These are phyloP conservation scores for Apeira syringaria DNA, from an alignment of 2,888 invertebrate genomes.

Conservation along the genomic window DNA sequence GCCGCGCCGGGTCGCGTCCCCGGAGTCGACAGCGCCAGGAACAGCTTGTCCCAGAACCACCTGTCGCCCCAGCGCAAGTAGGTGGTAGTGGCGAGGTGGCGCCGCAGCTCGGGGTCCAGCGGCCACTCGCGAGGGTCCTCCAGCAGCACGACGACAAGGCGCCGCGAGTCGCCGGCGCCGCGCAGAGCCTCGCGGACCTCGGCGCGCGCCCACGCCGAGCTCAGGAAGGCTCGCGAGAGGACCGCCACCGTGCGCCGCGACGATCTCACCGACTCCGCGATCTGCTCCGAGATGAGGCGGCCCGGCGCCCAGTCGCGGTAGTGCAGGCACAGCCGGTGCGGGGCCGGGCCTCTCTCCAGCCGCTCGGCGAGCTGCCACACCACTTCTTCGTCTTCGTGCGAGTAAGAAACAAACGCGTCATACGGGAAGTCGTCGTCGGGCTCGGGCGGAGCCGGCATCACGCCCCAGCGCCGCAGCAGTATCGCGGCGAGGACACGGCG, in stretches of 20 bases:
- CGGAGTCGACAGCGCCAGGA: slow-evolving; percentile 85
- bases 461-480: not conserved
- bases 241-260: slow-evolving; percentile 75
- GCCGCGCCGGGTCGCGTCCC: slow-evolving; percentile 43
- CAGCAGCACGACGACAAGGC: not conserved
- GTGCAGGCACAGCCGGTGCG: slow-evolving; percentile 86
- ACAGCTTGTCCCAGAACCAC: slow-evolving; percentile 92
- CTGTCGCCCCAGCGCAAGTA: slow-evolving; percentile 93
- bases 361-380: slow-evolving; percentile 86
- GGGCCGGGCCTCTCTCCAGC: slow-evolving; percentile 81
- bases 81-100: slow-evolving; percentile 89
- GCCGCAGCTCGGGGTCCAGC: slow-evolving; percentile 85
- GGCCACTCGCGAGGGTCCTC: slow-evolving; percentile 46
- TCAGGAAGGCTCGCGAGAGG: slow-evolving; percentile 43
- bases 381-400: slow-evolving; percentile 87
- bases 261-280: slow-evolving; percentile 88
- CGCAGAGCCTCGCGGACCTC: slow-evolving; percentile 86
- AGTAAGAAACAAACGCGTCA: not conserved
- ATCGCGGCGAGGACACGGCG: not conserved
- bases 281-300: slow-evolving; percentile 85
- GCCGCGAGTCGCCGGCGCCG: slow-evolving; percentile 49
- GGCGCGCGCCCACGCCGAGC: slow-evolving; percentile 86
- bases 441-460: not conserved
- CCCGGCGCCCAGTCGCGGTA: slow-evolving; percentile 85
- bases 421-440: not conserved